phyloP scores from a whole-genome alignment of 2,797 vertebrate genomes.

The Coregonus suidteri region DNA sequence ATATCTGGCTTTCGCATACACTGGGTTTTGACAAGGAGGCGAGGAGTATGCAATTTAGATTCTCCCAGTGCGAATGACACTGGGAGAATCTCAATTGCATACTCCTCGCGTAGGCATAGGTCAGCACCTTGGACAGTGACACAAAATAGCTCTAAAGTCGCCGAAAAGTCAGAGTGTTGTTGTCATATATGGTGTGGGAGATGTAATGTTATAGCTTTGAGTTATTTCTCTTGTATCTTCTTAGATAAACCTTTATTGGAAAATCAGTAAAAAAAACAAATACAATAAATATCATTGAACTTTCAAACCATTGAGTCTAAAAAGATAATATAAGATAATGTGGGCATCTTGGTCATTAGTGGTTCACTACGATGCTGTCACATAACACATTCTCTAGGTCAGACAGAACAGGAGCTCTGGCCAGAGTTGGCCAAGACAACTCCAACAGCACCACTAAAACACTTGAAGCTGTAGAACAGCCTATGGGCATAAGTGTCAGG shows the following conservation, averaged over 20 bases:
- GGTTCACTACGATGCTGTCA: not conserved
- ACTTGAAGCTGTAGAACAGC: not conserved
- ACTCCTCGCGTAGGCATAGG: not conserved
- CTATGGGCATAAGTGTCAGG: not conserved
- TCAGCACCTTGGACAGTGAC: conserved; percentile 55
- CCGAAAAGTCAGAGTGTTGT: not conserved
- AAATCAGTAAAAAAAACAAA: not conserved
- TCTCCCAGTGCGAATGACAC: too few species aligned
- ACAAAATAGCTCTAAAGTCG: not conserved
- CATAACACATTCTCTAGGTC: not conserved
- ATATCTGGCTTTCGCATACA: too few species aligned
- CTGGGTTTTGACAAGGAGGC: too few species aligned
- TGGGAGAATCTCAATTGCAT: too few species aligned
- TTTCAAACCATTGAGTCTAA: not conserved
- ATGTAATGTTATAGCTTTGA: too few species aligned
- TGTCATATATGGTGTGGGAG: not conserved
- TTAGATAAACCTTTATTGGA: not conserved
- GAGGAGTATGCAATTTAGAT: too few species aligned
- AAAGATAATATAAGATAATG: not conserved
- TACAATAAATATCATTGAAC: not conserved
- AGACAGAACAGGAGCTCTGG: not conserved
- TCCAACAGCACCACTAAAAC: not conserved
- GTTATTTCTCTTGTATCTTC: too few species aligned
- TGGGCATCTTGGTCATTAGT: not conserved
- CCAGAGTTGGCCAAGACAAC: not conserved